phyloP scores from a whole-genome alignment of 2,797 vertebrate species.

The Emydoidea blandingii region DNA sequence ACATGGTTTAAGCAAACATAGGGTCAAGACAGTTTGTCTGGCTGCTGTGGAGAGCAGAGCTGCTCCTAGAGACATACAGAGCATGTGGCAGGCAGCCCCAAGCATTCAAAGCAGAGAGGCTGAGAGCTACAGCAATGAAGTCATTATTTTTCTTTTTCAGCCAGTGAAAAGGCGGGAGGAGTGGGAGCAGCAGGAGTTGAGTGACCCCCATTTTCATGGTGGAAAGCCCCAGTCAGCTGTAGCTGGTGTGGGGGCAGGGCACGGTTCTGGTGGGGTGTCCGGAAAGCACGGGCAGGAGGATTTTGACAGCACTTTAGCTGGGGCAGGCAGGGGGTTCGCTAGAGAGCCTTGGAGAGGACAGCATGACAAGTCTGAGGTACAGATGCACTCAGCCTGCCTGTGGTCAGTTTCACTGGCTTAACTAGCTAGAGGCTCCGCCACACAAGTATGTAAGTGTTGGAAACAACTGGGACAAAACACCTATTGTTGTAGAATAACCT shows the following conservation, averaged over 20 bases:
- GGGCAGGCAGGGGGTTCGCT: background rate
- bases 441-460: background rate
- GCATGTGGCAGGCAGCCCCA: background rate
- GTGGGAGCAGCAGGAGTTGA: background rate
- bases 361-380: background rate
- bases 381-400: background rate
- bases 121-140: background rate
- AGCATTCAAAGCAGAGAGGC: background rate
- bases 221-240: background rate
- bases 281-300: background rate
- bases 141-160: background rate
- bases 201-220: background rate
- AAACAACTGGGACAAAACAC: background rate
- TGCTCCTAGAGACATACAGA: background rate
- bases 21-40: background rate
- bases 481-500: background rate
- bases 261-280: background rate
- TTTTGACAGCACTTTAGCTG: background rate
- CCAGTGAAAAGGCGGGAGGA: background rate
- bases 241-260: background rate
- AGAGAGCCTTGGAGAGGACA: background rate
- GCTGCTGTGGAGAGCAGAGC: background rate
- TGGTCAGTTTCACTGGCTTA: background rate
- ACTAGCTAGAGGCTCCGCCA: background rate
- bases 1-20: background rate